Conservation (phyloP, 53 echinoderm and acorn worm genomes). For the Zoroaster sp. region DNA sequence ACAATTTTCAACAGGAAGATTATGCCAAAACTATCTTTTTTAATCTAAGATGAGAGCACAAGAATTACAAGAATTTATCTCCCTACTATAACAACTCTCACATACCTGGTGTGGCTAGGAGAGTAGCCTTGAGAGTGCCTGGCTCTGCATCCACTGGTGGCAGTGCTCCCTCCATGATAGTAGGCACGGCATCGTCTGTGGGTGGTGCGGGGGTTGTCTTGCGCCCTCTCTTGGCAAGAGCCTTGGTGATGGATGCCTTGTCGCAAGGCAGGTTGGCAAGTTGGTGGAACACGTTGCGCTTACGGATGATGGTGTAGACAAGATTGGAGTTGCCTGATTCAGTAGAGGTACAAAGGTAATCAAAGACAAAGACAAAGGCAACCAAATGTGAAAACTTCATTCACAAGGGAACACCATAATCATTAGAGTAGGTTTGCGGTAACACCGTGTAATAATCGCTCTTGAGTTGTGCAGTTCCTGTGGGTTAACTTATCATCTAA, state of each 20-base stretch:
- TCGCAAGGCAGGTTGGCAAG: constrained; percentile 94
- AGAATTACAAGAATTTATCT: too few relatives aligned
- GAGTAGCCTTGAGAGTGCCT: constrained; percentile 91
- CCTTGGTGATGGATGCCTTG: constrained; percentile 84
- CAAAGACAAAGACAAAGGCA: too few relatives aligned
- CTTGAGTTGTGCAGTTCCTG: too few relatives aligned
- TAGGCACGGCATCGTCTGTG: constrained; percentile 67
- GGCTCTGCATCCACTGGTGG: constrained; percentile 98
- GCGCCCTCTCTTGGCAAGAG: constrained; percentile 84
- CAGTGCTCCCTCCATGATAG: constrained; percentile 93
- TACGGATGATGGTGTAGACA: constrained; percentile 98
- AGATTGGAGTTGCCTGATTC: constrained; percentile 90
- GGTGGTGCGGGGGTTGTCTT: constrained; percentile 74
- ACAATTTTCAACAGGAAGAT: too few relatives aligned
- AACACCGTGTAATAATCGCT: too few relatives aligned
- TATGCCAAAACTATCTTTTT: too few relatives aligned
- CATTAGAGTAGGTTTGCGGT: too few relatives aligned
- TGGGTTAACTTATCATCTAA: too few relatives aligned
- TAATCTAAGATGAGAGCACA: too few relatives aligned
- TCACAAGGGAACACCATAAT: too few relatives aligned
- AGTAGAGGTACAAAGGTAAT: too few relatives aligned
- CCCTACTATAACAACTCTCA: background rate
- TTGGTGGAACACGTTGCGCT: constrained; percentile 98
- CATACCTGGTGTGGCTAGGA: constrained; percentile 93
- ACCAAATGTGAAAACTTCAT: too few relatives aligned